Evolutionary conservation across 2,888 invertebrate genomes (phyloP), one percentile per base, ranked within the genome.

Genomic region (Microplitis manilae): DNA sequence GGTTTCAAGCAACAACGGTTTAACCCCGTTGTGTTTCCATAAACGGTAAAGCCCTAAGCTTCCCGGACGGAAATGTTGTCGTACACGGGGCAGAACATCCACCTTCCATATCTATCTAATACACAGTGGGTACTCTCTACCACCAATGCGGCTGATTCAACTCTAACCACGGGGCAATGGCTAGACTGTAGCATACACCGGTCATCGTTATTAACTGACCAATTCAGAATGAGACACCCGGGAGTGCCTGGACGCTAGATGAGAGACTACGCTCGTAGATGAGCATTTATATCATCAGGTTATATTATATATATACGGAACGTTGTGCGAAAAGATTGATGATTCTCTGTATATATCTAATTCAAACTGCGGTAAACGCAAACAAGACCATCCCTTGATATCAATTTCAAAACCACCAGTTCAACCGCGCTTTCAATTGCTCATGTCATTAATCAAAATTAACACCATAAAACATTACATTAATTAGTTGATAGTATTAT

Each of bases 171-270:
- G 30, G 0, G 30, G 30, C 30, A 30, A 39, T 40, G 64, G 50
- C 73, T 40, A 59, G 60, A 39, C 61, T 39, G 20, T 68, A 40
- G 60, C 40, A 73, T 65, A 15, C 60, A 80, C 70, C 68, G 80
- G 79, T 82, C 81, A 82, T 83, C 84, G 88, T 86, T 88, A 89
- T 89, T 89, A 89, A 86, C 88, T 85, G 86, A 87, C 87, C 87
- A 84, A 86, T 84, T 85, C 83, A 50, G 84, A 89, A 89, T 87
- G 89, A 90, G 89, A 86, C 90, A 87, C 89, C 79, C 82, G 89
- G 89, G 89, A 89, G 81, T 81, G 73, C 74, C 80, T 74, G 50
- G 50, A 50, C 50, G 50, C 9, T 50, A 50, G 50, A 50, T 50
- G 50, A 50, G 50, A 50, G 13, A 50, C 50, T 50, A 50, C 50